Conservation (phyloP, 1,140 invertebrate species). For the Drosophila punjabiensis region DNA sequence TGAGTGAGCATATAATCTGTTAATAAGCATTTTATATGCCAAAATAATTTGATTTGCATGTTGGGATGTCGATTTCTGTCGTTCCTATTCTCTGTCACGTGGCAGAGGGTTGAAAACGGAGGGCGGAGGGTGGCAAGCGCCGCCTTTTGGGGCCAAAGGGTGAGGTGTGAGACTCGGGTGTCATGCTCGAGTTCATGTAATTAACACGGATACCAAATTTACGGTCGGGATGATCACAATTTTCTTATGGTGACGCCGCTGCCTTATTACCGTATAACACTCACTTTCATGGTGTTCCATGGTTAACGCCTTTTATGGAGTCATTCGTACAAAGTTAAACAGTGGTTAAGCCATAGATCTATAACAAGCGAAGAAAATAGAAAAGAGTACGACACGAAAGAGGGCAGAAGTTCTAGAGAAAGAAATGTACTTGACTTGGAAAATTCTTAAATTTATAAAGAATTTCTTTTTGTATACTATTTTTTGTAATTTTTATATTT, state of each 20-base stretch:
- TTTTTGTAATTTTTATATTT: neutral
- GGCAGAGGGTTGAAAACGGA: no score
- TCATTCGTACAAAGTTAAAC: neutral
- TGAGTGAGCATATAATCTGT: conserved; percentile 57
- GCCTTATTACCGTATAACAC: conserved; percentile 41
- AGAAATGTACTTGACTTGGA: no score
- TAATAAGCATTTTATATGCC: conserved; percentile 77
- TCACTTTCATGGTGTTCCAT: conserved; percentile 27
- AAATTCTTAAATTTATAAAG: neutral
- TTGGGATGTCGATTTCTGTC: conserved; percentile 42
- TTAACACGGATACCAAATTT: conserved; percentile 52
- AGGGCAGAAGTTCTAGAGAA: no score
- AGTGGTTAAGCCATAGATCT: conserved; percentile 6
- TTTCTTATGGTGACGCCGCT: conserved; percentile 44
- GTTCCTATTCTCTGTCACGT: conserved; percentile 20
- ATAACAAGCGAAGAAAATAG: neutral
- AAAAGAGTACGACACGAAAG: neutral
- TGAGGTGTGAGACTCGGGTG: conserved; percentile 12
- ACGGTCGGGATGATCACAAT: conserved; percentile 52
- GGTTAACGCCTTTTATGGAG: conserved; percentile 25
- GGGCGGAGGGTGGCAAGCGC: neutral
- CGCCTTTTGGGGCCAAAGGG: neutral
- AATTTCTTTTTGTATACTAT: neutral
- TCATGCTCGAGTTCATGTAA: conserved; percentile 55
- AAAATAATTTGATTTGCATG: conserved; percentile 81